Base-by-base conservation (phyloP, 2,888 invertebrate genomes). In the Anagyrus pseudococci region DNA sequence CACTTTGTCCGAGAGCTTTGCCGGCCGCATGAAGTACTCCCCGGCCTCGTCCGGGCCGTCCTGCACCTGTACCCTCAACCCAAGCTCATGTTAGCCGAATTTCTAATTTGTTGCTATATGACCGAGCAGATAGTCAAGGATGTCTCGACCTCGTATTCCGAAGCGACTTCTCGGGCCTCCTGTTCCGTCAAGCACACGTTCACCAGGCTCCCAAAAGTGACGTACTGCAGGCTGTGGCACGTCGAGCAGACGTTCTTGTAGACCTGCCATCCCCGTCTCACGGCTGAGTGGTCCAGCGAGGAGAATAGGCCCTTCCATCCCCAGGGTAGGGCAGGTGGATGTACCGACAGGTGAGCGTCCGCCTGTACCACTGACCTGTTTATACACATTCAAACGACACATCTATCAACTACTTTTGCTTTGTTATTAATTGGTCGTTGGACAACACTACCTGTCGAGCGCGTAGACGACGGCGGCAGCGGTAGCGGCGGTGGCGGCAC, bases 191-290 rank as follows among this genome's bases (percentile, higher is more conserved):
- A 93, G 56, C 90, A 85, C 15, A 93, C 92, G 62, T 91, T 90
- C 57, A 98, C 86, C 78, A 99, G 85, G 81, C 98, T 91, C 75
- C 95, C 90, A 84, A 94, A 99, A 52, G 91, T 90, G 73, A 98
- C 85, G 83, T 88, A 96, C 76, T 90, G 86, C 87, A 99, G 83
- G 53, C 96, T 96, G 84, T 99, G 99, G 77, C 98, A 99, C 3
- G 98, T 95, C 58, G 95, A 90, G 83, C 98, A 99, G 53, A 98
- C 97, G 82, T 95, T 94, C 83, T 97, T 98, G 85, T 98, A 99
- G 7, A 99, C 98, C 84, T 93, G 91, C 79, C 93, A 95, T 29
- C 94, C 95, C 69, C 95, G 87, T 43, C 94, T 88, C 44, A 94
- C 81, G 73, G 93, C 89, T 68, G 89, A 88, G 83, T 96, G 95